Evolutionary conservation across 2,113 vertebrate species (phyloP).

Genomic region (Uropsilus gracilis): DNA sequence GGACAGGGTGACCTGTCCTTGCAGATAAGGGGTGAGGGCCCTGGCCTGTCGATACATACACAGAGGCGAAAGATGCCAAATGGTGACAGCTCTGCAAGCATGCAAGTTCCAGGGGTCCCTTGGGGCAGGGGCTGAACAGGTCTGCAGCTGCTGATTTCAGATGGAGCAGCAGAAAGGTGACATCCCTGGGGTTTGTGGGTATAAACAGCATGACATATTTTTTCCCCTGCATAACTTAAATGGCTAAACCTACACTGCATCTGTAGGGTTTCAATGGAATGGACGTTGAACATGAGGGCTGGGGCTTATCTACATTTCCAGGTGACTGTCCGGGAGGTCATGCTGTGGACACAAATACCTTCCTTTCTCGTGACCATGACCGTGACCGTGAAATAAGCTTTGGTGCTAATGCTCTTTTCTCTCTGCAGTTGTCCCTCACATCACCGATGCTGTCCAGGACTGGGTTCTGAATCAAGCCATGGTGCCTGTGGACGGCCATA

Average conservation of each 20-base stretch:
- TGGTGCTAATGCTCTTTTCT: constrained; percentile 52
- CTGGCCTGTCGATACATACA: no score
- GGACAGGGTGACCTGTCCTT: no score
- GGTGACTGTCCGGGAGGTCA: neutral
- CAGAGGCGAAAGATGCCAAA: no score
- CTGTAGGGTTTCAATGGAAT: neutral
- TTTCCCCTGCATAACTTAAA: neutral
- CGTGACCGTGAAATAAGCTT: neutral
- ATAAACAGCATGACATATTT: neutral
- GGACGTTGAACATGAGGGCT: neutral
- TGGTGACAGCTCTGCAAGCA: no score
- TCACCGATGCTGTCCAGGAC: constrained; percentile 90
- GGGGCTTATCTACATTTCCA: neutral
- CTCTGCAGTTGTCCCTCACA: constrained; percentile 88
- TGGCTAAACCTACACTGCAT: neutral
- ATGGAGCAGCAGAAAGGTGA: neutral
- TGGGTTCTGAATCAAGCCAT: constrained; percentile 91
- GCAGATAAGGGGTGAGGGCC: no score
- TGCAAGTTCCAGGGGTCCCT: no score
- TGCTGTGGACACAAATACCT: neutral
- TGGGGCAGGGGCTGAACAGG: neutral
- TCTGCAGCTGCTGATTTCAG: neutral
- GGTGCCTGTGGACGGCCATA: constrained; percentile 86
- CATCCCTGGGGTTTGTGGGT: neutral
- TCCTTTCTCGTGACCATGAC: neutral